Conservation (phyloP, 2,113 vertebrate genomes). For the Dasyurus viverrinus region DNA sequence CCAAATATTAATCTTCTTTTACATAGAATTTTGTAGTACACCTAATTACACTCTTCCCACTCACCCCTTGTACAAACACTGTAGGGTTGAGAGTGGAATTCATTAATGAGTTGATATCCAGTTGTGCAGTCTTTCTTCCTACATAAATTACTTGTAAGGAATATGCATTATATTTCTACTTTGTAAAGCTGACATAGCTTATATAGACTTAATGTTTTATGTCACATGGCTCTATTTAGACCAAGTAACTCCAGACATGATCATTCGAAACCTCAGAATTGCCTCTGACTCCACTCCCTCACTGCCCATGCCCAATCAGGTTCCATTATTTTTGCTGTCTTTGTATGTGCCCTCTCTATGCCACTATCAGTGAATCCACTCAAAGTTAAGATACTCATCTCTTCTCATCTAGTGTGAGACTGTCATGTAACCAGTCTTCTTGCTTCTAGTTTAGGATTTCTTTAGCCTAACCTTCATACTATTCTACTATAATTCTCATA, state of each 20-base stretch:
- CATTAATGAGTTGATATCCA: conserved; percentile 39
- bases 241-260: neutral
- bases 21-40: neutral
- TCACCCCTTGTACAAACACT: neutral
- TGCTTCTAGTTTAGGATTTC: neutral
- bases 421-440: neutral
- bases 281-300: neutral
- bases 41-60: conserved; percentile 43
- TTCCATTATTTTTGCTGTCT: neutral
- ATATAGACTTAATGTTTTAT: neutral
- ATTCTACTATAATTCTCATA: neutral
- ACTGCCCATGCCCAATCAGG: neutral
- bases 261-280: neutral
- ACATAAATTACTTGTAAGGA: conserved; percentile 42
- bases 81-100: conserved; percentile 35
- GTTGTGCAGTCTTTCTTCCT: conserved; percentile 33
- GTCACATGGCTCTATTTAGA: neutral
- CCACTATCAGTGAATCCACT: neutral
- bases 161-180: neutral
- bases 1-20: conserved; percentile 55
- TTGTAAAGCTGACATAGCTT: neutral
- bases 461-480: neutral
- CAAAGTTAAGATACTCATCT: neutral
- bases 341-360: neutral
- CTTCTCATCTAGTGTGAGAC: neutral